A percentile compares a stretch with the other conserved stretches of the same genome.
These are phyloP conservation scores for Tetropium fuscum DNA, from an alignment of 2,888 invertebrate species.

Conservation along the genomic window DNA sequence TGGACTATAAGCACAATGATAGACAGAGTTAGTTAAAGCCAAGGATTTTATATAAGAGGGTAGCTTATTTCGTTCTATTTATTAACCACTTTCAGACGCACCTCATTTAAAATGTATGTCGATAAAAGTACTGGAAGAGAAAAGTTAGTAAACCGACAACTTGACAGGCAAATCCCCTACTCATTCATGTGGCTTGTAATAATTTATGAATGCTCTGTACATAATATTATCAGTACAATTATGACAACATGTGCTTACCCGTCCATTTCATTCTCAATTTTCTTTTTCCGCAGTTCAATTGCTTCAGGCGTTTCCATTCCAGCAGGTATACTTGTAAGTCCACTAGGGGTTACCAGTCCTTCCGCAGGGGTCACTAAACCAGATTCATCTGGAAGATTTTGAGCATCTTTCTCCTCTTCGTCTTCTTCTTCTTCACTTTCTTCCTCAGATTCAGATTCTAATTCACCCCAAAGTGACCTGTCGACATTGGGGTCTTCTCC, in stretches of 20 bases:
- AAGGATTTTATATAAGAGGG: no score
- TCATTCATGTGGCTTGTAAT: no score
- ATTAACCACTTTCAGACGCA: no score
- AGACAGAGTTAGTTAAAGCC: no score
- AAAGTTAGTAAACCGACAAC: no score
- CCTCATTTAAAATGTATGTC: no score
- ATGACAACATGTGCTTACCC: constrained; percentile 70
- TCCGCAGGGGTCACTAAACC: constrained; percentile 95
- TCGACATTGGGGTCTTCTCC: constrained; percentile 91
- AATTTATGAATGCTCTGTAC: no score
- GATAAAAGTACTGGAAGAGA: background rate
- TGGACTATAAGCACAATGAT: no score
- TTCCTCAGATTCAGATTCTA: constrained; percentile 91
- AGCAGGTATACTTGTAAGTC: constrained; percentile 89
- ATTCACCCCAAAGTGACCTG: constrained; percentile 95
- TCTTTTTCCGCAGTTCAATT: constrained; percentile 97
- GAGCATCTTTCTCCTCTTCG: constrained; percentile 74
- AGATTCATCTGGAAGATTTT: constrained; percentile 76
- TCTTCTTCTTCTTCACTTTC: constrained; percentile 78
- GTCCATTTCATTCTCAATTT: constrained; percentile 96
- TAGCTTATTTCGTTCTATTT: no score
- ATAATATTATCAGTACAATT: no score
- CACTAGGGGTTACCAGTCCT: constrained; percentile 94
- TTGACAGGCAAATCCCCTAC: no score
- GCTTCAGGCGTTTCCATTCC: constrained; percentile 99